A percentile compares a stretch with the other conserved stretches of the same genome.
phyloP scores from a whole-genome alignment of 2,888 invertebrate species.

The Cordilura impudica region DNA sequence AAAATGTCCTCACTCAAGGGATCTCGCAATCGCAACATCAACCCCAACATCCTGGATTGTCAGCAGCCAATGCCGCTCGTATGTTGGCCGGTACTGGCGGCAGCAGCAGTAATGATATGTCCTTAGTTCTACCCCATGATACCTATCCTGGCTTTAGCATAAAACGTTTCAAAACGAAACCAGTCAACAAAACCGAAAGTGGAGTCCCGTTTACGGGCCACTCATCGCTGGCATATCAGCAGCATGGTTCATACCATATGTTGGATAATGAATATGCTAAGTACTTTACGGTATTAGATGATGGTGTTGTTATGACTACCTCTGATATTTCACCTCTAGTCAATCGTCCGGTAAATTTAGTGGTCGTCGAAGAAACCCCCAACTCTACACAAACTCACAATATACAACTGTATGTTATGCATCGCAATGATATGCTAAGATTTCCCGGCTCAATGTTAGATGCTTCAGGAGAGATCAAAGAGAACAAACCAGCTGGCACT shows the following conservation, averaged over 20 bases:
- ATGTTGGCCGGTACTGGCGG: slow-evolving; percentile 70
- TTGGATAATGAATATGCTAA: slow-evolving; percentile 89
- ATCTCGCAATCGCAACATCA: slow-evolving; percentile 35
- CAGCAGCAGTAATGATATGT: slow-evolving; percentile 72
- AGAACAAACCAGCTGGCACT: slow-evolving; percentile 87
- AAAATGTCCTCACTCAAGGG: slow-evolving; percentile 54
- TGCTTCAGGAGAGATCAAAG: slow-evolving; percentile 84
- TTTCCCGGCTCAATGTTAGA: slow-evolving; percentile 84
- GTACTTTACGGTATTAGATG: slow-evolving; percentile 91
- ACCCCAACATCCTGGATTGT: slow-evolving; percentile 64
- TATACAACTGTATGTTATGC: slow-evolving; percentile 89
- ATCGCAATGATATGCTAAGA: slow-evolving; percentile 88
- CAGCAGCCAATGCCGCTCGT: slow-evolving; percentile 72
- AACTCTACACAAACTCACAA: slow-evolving; percentile 89
- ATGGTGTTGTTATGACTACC: slow-evolving; percentile 94
- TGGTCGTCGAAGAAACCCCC: slow-evolving; percentile 89
- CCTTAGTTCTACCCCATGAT: slow-evolving; percentile 89
- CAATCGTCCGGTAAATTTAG: slow-evolving; percentile 88
- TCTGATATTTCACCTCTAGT: slow-evolving; percentile 89
- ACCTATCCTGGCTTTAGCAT: slow-evolving; percentile 93
- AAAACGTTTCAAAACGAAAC: slow-evolving; percentile 83
- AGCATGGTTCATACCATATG: slow-evolving; percentile 80
- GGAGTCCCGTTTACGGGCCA: not conserved
- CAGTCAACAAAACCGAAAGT: slow-evolving; percentile 63
- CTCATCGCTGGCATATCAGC: slow-evolving; percentile 34